A percentile compares a stretch with the other conserved stretches of the same genome.
Conservation (phyloP, 2,888 invertebrate species). For the Heliconius aoede region DNA sequence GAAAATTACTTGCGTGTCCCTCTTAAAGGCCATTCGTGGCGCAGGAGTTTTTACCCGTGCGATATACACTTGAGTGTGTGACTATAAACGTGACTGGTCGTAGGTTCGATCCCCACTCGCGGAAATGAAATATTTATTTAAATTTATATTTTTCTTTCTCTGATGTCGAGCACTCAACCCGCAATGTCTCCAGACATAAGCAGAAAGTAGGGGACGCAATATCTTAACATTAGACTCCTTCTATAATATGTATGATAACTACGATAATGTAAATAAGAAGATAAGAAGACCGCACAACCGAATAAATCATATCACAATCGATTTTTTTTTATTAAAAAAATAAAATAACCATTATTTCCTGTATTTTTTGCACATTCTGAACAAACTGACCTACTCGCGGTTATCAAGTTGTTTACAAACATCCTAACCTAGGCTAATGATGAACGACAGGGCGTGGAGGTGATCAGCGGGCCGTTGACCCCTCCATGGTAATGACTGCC, state of each 20-base stretch:
- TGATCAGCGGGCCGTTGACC: conserved; percentile 81
- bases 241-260: not conserved
- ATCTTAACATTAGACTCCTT: not conserved
- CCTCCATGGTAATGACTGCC: conserved; percentile 80
- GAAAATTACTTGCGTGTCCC: conserved; percentile 25
- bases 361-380: conserved; percentile 21
- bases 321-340: not conserved
- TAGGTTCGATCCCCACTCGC: no score
- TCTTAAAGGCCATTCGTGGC: not conserved
- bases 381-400: conserved; percentile 50
- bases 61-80: no score
- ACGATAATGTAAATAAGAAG: not conserved
- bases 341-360: not conserved
- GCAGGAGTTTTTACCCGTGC: no score
- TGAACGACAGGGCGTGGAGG: conserved; percentile 81
- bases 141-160: no score
- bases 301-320: not conserved
- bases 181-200: not conserved
- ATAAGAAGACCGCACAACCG: not conserved
- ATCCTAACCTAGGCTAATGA: conserved; percentile 84
- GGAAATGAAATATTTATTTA: no score
- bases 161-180: not conserved
- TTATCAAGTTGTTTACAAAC: conserved; percentile 81
- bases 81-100: no score
- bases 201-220: not conserved